These are phyloP conservation scores for Habropoda laboriosa DNA, from an alignment of 1,140 invertebrate species.

Conservation along the genomic window DNA sequence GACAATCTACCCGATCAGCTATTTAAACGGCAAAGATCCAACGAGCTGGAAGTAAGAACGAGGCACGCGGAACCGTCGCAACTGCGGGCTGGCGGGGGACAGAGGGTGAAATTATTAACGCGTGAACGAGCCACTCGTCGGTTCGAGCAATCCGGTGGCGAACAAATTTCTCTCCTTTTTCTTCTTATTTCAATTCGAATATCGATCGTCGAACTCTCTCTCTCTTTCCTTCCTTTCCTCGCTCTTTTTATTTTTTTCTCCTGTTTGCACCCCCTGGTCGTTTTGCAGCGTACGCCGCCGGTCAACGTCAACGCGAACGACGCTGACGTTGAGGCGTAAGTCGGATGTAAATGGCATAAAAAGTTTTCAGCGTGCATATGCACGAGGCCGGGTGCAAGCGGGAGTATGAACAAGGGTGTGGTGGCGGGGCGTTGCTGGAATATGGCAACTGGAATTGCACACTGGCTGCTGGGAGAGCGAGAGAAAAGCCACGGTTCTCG, in stretches of 20 bases:
- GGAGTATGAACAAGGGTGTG: conserved; percentile 59
- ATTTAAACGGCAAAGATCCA: conserved; percentile 8
- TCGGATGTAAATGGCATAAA: conserved; percentile 63
- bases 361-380: conserved; percentile 61
- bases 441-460: conserved; percentile 70
- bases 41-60: conserved; percentile 23
- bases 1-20: background rate
- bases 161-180: background rate
- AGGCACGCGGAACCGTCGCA: background rate
- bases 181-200: conserved; percentile 4
- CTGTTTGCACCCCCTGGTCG: background rate
- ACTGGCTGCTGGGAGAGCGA: conserved; percentile 22
- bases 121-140: conserved; percentile 6
- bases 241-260: background rate
- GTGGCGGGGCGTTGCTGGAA: conserved; percentile 61
- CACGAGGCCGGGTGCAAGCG: conserved; percentile 45
- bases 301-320: conserved; percentile 22
- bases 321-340: conserved; percentile 59
- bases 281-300: conserved; percentile 12
- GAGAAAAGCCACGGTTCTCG: background rate
- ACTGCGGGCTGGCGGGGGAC: too few relatives aligned
- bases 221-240: background rate
- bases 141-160: background rate
- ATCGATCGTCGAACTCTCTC: conserved; percentile 12
- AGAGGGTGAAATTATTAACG: conserved; percentile 1